Conservation (phyloP, 2,888 invertebrate species). For the Drosophila emarginata region DNA sequence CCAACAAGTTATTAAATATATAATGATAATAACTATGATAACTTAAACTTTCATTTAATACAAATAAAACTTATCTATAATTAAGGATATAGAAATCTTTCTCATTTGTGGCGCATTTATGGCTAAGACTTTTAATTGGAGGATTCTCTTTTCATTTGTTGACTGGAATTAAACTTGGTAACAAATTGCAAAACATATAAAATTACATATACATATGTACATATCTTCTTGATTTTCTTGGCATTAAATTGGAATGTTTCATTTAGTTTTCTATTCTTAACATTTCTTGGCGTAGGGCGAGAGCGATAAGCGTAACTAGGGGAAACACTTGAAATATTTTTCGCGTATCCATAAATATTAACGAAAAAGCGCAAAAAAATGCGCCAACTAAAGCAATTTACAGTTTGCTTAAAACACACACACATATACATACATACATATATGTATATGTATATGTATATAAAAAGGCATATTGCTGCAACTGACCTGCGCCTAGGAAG, state of each 20-base stretch:
- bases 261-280: constrained; percentile 5
- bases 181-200: background rate
- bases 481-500: constrained; percentile 60
- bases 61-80: background rate
- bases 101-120: background rate
- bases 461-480: constrained; percentile 64
- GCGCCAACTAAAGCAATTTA: constrained; percentile 74
- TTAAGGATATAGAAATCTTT: background rate
- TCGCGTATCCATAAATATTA: constrained; percentile 13
- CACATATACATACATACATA: constrained; percentile 21
- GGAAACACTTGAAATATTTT: constrained; percentile 10
- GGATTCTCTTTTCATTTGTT: background rate
- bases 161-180: background rate
- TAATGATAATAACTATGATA: no score
- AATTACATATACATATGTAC: background rate
- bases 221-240: background rate
- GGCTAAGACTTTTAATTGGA: background rate
- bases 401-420: constrained; percentile 66
- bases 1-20: no score
- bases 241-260: constrained; percentile 9
- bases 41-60: background rate
- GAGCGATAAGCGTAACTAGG: constrained; percentile 2
- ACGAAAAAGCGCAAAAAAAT: constrained; percentile 47
- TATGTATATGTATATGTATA: constrained; percentile 20
- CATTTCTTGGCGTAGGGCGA: background rate